A percentile compares a stretch with the other conserved stretches of the same genome.
Conservation (phyloP, 2,113 vertebrate genomes). For the Dasyprocta punctata region DNA sequence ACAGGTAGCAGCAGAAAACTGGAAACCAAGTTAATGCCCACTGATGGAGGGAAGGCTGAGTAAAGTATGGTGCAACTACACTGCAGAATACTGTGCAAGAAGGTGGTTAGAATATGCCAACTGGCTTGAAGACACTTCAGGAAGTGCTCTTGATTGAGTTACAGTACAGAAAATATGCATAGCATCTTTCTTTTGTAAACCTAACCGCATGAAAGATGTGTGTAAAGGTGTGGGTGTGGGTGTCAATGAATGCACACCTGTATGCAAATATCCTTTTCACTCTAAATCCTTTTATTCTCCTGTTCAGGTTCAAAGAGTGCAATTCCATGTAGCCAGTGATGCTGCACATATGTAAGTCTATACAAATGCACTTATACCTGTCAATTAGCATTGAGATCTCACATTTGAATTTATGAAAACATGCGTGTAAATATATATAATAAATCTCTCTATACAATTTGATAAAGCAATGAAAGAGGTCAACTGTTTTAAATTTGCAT, state of each 20-base stretch:
- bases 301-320: neutral
- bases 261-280: neutral
- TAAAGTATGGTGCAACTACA: fast-evolving
- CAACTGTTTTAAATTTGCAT: neutral
- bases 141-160: neutral
- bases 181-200: neutral
- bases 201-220: neutral
- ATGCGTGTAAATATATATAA: neutral
- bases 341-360: too few relatives aligned
- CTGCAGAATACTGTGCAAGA: neutral
- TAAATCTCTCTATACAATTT: neutral
- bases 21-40: neutral
- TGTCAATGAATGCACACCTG: neutral
- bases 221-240: neutral
- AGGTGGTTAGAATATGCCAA: neutral
- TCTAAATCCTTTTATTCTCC: neutral
- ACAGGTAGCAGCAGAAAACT: neutral
- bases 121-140: neutral
- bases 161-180: neutral
- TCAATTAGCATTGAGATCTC: neutral
- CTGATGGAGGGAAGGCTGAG: neutral
- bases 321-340: neutral
- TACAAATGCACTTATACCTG: neutral
- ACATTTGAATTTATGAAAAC: neutral
- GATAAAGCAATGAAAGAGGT: neutral